Percentiles rank a stretch among this genome's conserved stretches.
Conservation (phyloP, 2,797 vertebrate genomes). For the Phalloptychus januarius region DNA sequence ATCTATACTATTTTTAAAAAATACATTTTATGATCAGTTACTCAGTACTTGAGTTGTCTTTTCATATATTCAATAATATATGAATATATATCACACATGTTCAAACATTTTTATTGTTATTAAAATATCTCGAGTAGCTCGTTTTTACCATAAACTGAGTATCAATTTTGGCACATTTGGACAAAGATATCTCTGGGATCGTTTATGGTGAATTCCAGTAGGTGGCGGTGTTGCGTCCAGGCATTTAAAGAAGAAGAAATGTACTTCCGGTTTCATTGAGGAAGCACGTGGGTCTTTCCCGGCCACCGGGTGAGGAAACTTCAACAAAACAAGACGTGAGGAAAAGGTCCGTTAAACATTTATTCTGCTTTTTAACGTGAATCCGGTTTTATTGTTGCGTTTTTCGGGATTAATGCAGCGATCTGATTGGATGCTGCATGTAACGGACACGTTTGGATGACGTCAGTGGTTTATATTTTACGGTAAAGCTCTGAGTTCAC, state of each 20-base stretch:
- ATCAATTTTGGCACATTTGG: not conserved
- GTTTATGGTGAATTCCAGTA: not conserved
- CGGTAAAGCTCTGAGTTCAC: not conserved
- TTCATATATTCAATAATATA: not conserved
- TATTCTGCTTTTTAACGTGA: not conserved
- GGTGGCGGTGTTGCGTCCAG: not conserved
- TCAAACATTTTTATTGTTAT: not conserved
- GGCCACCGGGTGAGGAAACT: not conserved
- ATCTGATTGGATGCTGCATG: not conserved
- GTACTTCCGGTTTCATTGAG: conserved; percentile 40
- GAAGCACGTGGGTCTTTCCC: conserved; percentile 25
- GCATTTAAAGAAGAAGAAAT: conserved; percentile 10
- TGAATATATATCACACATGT: too few relatives aligned
- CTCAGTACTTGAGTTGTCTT: not conserved
- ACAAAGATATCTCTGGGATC: not conserved
- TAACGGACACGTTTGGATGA: not conserved
- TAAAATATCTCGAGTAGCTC: not conserved
- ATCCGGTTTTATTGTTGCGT: not conserved
- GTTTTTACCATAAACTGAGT: not conserved
- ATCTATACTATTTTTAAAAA: not conserved
- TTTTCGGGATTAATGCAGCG: not conserved
- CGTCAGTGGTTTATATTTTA: not conserved
- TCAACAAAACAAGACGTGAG: not conserved
- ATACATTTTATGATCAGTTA: not conserved
- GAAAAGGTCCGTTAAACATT: not conserved